phyloP scores from a whole-genome alignment of 2,888 invertebrate species.

The Drosophila recens region DNA sequence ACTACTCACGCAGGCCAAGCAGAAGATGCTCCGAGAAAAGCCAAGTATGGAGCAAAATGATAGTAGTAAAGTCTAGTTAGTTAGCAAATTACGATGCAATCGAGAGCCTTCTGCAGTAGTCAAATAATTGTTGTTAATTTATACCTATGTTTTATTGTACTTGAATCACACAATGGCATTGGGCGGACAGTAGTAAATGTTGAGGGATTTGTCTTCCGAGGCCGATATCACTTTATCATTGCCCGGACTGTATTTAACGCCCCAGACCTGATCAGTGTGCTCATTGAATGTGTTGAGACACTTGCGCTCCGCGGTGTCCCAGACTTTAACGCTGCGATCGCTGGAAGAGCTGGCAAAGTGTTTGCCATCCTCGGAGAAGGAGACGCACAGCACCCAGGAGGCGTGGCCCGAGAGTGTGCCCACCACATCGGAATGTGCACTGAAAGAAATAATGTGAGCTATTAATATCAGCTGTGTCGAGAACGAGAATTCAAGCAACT shows the following conservation, averaged over 20 bases:
- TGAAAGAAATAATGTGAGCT: constrained; percentile 82
- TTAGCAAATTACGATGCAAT: constrained; percentile 20
- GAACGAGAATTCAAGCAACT: constrained; percentile 84
- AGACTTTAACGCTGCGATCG: constrained; percentile 97
- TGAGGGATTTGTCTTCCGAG: constrained; percentile 95
- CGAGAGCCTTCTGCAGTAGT: too few relatives aligned
- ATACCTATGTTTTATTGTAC: constrained; percentile 63
- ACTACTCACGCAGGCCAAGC: constrained; percentile 85
- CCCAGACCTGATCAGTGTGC: constrained; percentile 98
- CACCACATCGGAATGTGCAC: constrained; percentile 95
- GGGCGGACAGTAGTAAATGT: constrained; percentile 94
- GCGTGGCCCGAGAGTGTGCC: constrained; percentile 98
- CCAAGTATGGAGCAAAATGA: constrained; percentile 40
- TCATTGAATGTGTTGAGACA: constrained; percentile 97
- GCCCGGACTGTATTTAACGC: constrained; percentile 94
- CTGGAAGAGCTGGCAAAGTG: constrained; percentile 97
- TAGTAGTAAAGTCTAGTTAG: constrained; percentile 32
- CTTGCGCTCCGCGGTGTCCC: constrained; percentile 95
- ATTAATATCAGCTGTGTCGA: background rate
- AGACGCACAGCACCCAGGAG: constrained; percentile 97
- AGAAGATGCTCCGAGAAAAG: constrained; percentile 78
- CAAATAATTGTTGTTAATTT: constrained; percentile 52
- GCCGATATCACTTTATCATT: constrained; percentile 96
- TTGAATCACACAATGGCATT: constrained; percentile 82
- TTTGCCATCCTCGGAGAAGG: constrained; percentile 95